Evolutionary conservation across 2,113 vertebrate species (phyloP).

Genomic region (Triplophysa tibetana): DNA sequence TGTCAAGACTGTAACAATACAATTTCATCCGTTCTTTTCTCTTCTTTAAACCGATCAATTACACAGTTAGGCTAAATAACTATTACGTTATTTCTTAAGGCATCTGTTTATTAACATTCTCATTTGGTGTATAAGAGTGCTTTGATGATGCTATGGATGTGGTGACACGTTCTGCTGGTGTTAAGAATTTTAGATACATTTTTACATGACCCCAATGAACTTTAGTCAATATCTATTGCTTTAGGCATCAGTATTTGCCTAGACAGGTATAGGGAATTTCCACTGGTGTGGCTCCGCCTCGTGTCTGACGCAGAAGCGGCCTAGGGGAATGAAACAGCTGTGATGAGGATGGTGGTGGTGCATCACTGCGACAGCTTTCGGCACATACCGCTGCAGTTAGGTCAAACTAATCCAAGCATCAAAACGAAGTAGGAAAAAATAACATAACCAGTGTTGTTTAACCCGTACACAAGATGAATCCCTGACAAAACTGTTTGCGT

Average conservation of each 20-base stretch:
- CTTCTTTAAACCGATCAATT: no score
- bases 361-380: conserved; percentile 38
- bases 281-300: conserved; percentile 70
- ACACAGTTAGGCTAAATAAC: no score
- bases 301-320: conserved; percentile 69
- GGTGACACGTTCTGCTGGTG: background rate
- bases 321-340: conserved; percentile 59
- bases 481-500: conserved; percentile 50
- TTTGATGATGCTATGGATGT: background rate
- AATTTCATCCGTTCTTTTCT: no score
- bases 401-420: background rate
- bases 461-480: background rate
- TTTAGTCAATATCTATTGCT: conserved; percentile 1
- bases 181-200: background rate
- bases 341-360: conserved; percentile 4
- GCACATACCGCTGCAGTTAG: background rate
- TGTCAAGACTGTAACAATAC: no score
- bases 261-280: conserved; percentile 73
- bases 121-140: background rate
- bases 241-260: conserved; percentile 58
- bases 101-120: no score
- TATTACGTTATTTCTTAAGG: no score
- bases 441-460: background rate
- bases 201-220: background rate
- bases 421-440: background rate